These are phyloP conservation scores for Globia sparganii DNA, from an alignment of 2,888 invertebrate species.

Conservation along the genomic window DNA sequence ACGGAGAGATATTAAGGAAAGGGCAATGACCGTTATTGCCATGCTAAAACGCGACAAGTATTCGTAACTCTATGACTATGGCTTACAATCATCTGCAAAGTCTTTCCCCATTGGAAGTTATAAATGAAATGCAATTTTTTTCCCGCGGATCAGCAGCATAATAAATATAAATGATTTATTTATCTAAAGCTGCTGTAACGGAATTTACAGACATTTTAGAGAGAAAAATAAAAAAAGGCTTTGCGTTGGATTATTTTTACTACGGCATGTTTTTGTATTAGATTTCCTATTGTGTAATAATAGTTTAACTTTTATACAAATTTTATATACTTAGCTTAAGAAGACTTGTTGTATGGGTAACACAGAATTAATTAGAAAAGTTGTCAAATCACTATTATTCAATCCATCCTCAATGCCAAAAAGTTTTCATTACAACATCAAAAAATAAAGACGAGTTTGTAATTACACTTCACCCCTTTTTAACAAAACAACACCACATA, in stretches of 20 bases:
- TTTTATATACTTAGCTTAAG: background rate
- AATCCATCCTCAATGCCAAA: background rate
- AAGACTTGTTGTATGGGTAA: background rate
- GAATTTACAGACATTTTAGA: background rate
- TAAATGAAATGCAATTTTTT: conserved; percentile 15
- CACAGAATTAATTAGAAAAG: background rate
- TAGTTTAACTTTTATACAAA: background rate
- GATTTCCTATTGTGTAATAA: background rate
- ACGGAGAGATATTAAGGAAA: background rate
- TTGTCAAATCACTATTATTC: background rate
- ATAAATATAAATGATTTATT: conserved; percentile 38
- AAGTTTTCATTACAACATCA: background rate
- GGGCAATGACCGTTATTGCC: background rate
- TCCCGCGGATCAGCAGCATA: conserved; percentile 8
- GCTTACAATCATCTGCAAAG: background rate
- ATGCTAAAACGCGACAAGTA: background rate
- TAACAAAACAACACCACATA: background rate
- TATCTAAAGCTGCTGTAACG: conserved; percentile 7
- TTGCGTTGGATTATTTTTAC: background rate
- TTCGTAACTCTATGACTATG: background rate
- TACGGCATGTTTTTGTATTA: background rate
- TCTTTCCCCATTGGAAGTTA: conserved; percentile 1
- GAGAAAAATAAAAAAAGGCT: background rate
- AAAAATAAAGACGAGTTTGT: background rate
- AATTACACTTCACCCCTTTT: background rate